Percentiles rank a stretch among this genome's conserved stretches.
Evolutionary conservation across 2,797 vertebrate species (phyloP).

Genomic region (Lateolabrax maculatus): DNA sequence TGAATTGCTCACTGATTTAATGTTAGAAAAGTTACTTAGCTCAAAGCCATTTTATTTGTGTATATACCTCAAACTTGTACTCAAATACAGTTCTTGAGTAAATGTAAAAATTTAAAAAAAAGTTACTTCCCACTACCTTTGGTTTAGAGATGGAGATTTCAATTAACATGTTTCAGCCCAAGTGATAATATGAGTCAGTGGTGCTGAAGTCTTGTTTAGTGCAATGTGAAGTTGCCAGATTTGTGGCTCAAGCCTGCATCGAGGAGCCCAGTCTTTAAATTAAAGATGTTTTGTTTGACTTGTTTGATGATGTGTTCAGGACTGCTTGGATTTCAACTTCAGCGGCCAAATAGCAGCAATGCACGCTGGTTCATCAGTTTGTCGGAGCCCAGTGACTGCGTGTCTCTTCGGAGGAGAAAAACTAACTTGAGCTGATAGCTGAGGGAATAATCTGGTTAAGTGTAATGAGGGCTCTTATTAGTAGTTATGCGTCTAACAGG

Average conservation of each 20-base stretch:
- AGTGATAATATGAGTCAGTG: neutral
- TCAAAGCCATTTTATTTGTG: neutral
- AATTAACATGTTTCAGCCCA: slow-evolving; percentile 1
- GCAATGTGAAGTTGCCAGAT: neutral
- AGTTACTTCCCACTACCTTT: neutral
- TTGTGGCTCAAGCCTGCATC: neutral
- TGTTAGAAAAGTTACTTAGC: neutral
- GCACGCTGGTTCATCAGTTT: slow-evolving; percentile 34
- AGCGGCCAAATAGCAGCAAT: slow-evolving; percentile 7
- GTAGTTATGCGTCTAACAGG: slow-evolving; percentile 70
- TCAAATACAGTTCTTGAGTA: neutral
- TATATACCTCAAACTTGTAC: neutral
- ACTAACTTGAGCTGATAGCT: slow-evolving; percentile 52
- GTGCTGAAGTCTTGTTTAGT: neutral
- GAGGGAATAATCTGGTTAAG: slow-evolving; percentile 78
- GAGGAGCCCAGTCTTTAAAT: slow-evolving; percentile 29
- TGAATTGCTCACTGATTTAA: neutral
- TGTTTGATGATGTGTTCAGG: slow-evolving; percentile 27
- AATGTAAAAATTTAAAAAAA: neutral
- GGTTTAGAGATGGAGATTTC: neutral
- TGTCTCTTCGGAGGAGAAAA: slow-evolving; percentile 52
- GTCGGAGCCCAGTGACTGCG: slow-evolving; percentile 31
- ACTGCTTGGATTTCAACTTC: slow-evolving; percentile 10
- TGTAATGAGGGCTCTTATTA: slow-evolving; percentile 79
- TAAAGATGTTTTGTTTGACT: slow-evolving; percentile 51